Evolutionary conservation across 1,140 invertebrate genomes (phyloP), one percentile per base, ranked within the genome.

Genomic region (Mactra quadrangularis): DNA sequence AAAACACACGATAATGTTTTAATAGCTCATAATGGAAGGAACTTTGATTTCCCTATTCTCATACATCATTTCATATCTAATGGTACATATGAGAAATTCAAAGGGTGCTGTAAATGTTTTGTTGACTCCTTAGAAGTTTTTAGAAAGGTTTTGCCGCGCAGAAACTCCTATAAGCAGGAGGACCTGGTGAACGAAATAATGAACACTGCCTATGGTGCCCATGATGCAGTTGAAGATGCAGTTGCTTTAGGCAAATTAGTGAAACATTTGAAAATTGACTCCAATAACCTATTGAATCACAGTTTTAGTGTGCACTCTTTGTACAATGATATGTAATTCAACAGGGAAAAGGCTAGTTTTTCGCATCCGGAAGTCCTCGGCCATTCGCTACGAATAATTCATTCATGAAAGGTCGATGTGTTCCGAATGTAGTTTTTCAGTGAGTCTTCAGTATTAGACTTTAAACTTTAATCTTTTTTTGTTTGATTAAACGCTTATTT

Each of bases 1-100:
- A 53, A 79, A 27, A 74, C 59, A 22, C 15, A n/a, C 4, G 55
- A 85, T 66, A 76, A 66, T 55, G 35, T 75, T 19, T 25, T 85
- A 3, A 50, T 85, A 29, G 83, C 70, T 0, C 83, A 81, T n/a
- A 85, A 85, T 75, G 83, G 76, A 11, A 25, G 70, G n/a, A 55
- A 27, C 3, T 85, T 85, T 75, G 83, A 85, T 33, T 85, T 85
- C 33, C 50, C 41, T 15, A 47, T 81, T 4, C 22, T 85, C 13
- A 57, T 60, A 35, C 22, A 9, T n/a, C 25, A 62, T 35, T 7
- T 60, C 13, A 33, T 38, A 31, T 76, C 55, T 59, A 29, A 13
- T 17, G 29, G 52, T 17, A 33, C 22, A 15, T 45, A 27, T 55
- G 45, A 64, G n/a, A 55, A 50, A 25, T 74, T 66, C 6, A 45